Conservation (phyloP, 2,797 vertebrate genomes). For the Micrastur ruficollis region DNA sequence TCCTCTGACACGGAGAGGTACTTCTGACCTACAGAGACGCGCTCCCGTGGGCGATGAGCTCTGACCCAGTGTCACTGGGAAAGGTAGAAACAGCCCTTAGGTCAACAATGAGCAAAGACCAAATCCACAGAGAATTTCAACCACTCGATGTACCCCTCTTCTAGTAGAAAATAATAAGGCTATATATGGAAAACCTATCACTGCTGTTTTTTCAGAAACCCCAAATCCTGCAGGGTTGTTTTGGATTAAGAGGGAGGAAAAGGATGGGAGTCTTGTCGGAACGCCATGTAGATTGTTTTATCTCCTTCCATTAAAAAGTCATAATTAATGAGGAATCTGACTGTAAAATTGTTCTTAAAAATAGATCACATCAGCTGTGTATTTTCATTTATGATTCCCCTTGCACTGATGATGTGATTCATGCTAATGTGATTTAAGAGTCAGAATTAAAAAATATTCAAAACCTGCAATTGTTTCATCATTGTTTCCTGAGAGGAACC, state of each 20-base stretch:
- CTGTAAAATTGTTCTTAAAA: neutral
- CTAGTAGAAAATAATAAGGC: neutral
- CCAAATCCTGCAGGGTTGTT: neutral
- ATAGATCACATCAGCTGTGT: neutral
- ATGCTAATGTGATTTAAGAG: neutral
- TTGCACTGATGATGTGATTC: neutral
- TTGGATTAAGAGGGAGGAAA: neutral
- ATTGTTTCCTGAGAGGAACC: neutral
- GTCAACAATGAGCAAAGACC: neutral
- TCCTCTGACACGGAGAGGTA: neutral
- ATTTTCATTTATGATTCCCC: neutral
- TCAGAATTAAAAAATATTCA: neutral
- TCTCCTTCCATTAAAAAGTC: neutral
- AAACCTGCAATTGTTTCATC: neutral
- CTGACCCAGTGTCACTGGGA: neutral
- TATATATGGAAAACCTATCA: neutral
- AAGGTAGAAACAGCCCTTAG: neutral
- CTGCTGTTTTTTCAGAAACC: neutral
- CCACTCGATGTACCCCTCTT: neutral
- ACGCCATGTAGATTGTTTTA: neutral
- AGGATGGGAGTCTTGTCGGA: neutral
- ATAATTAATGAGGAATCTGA: neutral
- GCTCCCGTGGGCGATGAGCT: neutral
- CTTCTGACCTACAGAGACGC: neutral
- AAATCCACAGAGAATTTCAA: neutral